Evolutionary conservation across 2,888 invertebrate genomes (phyloP).

Genomic region (Leucophenga montana): DNA sequence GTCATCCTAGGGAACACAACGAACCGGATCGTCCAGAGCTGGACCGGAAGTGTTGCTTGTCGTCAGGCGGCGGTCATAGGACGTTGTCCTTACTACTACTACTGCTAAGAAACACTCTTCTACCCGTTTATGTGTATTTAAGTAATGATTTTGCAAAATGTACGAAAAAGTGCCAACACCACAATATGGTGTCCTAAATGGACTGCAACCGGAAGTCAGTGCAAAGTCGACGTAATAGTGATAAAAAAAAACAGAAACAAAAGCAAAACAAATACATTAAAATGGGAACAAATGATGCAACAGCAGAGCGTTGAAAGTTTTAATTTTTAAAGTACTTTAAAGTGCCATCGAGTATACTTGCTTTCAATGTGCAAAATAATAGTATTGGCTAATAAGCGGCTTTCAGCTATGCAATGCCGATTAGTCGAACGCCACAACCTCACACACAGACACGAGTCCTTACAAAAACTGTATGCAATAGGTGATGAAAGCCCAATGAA

Average conservation of each 20-base stretch:
- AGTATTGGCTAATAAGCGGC: slow-evolving; percentile 53
- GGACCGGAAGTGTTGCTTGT: slow-evolving; percentile 31
- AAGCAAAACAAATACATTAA: neutral
- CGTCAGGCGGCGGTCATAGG: slow-evolving; percentile 1
- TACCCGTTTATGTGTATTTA: slow-evolving; percentile 48
- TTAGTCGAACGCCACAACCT: slow-evolving; percentile 40
- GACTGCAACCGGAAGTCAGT: slow-evolving; percentile 64
- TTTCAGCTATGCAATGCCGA: slow-evolving; percentile 35
- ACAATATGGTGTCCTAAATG: slow-evolving; percentile 68
- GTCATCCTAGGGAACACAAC: slow-evolving; percentile 5
- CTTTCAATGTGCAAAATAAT: neutral
- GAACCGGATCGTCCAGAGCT: slow-evolving; percentile 1
- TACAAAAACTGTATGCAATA: slow-evolving; percentile 18
- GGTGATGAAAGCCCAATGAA: slow-evolving; percentile 21
- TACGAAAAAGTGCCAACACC: slow-evolving; percentile 68
- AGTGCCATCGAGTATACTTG: neutral
- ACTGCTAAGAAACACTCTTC: neutral
- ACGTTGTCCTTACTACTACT: slow-evolving; percentile 11
- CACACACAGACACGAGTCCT: slow-evolving; percentile 14
- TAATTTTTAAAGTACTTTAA: neutral
- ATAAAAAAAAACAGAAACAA: slow-evolving; percentile 6
- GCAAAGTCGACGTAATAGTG: slow-evolving; percentile 60
- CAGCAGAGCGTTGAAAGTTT: neutral
- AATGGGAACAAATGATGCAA: neutral
- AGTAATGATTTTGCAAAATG: slow-evolving; percentile 68